Evolutionary conservation across 2,797 vertebrate species (phyloP).

Genomic region (Gymnopithys bicolor): DNA sequence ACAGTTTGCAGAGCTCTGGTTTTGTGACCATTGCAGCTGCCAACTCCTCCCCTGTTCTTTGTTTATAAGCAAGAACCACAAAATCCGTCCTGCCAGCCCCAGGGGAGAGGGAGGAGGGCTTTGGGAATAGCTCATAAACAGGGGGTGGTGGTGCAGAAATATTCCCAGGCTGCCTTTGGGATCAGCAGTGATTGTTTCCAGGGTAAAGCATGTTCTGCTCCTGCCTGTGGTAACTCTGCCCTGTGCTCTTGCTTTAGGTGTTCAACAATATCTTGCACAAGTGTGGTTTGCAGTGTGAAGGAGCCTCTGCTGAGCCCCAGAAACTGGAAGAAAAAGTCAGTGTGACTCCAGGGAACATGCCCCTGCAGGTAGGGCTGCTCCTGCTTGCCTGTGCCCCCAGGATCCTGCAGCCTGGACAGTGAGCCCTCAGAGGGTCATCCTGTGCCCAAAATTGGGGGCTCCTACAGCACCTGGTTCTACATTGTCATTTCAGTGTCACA

Average conservation of each 20-base stretch:
- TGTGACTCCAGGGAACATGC: slow-evolving; percentile 84
- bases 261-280: slow-evolving; percentile 87
- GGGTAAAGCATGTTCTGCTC: background rate
- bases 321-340: slow-evolving; percentile 83
- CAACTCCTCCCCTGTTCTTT: background rate
- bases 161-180: fast-evolving
- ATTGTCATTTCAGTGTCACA: background rate
- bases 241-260: slow-evolving; percentile 77
- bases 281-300: slow-evolving; percentile 88
- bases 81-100: background rate
- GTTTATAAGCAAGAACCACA: background rate
- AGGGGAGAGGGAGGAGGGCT: background rate
- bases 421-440: background rate
- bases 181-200: background rate
- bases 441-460: background rate
- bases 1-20: background rate
- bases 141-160: background rate
- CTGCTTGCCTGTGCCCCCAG: background rate
- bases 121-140: background rate
- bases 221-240: background rate
- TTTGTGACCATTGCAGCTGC: background rate
- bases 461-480: background rate
- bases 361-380: slow-evolving; percentile 81
- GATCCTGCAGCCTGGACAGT: background rate
- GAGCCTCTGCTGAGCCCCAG: slow-evolving; percentile 82